Percentiles rank a stretch among this genome's conserved stretches.
These are phyloP conservation scores for Acanthis flammea DNA, from an alignment of 2,797 vertebrate genomes.

Conservation along the genomic window DNA sequence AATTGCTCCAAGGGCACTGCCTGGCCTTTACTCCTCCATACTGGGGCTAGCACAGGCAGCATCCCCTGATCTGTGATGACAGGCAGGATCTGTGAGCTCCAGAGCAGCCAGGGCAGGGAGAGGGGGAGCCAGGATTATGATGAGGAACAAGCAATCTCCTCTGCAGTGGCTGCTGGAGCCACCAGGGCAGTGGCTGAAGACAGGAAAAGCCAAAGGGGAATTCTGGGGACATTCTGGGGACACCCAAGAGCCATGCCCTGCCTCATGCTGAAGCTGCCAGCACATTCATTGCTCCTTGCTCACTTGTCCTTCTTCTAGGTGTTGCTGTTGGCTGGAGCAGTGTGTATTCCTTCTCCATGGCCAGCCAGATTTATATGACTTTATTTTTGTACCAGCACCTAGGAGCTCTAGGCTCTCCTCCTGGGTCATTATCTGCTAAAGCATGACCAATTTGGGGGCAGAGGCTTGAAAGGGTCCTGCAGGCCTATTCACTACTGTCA, in stretches of 20 bases:
- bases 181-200: not conserved
- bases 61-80: not conserved
- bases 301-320: not conserved
- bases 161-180: not conserved
- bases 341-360: not conserved
- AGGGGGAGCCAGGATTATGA: not conserved
- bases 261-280: not conserved
- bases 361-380: not conserved
- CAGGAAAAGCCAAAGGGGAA: not conserved
- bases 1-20: not conserved
- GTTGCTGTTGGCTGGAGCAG: not conserved
- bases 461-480: not conserved
- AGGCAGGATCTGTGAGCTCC: not conserved
- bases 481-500: not conserved
- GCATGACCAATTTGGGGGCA: not conserved
- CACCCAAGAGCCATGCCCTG: not conserved
- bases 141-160: fast-evolving
- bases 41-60: not conserved
- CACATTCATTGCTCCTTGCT: not conserved
- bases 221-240: not conserved
- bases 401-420: not conserved
- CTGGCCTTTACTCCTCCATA: not conserved
- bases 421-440: conserved; percentile 3
- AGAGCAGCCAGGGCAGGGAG: not conserved
- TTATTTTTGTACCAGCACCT: not conserved